These are phyloP conservation scores for Batillaria attramentaria DNA, from an alignment of 1,140 invertebrate species.

Conservation along the genomic window DNA sequence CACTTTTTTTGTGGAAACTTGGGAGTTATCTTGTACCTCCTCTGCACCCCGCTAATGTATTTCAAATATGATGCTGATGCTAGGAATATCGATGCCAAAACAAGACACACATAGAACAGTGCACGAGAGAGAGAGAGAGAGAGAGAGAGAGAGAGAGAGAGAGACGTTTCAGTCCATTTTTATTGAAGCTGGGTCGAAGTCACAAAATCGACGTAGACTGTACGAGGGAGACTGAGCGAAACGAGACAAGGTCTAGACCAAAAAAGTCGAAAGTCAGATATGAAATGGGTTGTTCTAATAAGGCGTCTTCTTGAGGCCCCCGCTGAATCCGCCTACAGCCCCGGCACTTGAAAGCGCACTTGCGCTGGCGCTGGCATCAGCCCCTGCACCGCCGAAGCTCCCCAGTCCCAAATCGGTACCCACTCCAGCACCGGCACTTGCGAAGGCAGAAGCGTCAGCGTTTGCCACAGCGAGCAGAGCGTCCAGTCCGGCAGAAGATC, in stretches of 20 bases:
- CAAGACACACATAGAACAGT: background rate
- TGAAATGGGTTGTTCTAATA: background rate
- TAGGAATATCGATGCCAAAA: background rate
- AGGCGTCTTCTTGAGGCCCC: background rate
- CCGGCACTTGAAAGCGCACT: background rate
- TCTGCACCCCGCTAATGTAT: background rate
- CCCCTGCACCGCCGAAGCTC: background rate
- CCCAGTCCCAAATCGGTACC: background rate
- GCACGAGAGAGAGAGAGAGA: background rate
- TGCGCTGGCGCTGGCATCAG: background rate
- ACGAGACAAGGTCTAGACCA: background rate
- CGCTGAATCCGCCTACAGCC: conserved; percentile 1
- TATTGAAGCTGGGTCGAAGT: background rate
- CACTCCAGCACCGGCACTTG: background rate
- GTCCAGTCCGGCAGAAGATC: background rate
- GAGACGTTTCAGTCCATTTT: background rate
- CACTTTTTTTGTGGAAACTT: background rate
- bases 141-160: background rate
- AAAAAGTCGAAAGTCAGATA: background rate
- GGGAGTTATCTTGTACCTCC: background rate
- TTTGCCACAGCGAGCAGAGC: background rate
- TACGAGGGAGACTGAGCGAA: background rate
- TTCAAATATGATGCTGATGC: background rate
- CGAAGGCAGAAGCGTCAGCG: background rate
- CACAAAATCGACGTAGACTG: background rate